Conservation (phyloP, 1,140 invertebrate genomes). For the Aphidius gifuensis region DNA sequence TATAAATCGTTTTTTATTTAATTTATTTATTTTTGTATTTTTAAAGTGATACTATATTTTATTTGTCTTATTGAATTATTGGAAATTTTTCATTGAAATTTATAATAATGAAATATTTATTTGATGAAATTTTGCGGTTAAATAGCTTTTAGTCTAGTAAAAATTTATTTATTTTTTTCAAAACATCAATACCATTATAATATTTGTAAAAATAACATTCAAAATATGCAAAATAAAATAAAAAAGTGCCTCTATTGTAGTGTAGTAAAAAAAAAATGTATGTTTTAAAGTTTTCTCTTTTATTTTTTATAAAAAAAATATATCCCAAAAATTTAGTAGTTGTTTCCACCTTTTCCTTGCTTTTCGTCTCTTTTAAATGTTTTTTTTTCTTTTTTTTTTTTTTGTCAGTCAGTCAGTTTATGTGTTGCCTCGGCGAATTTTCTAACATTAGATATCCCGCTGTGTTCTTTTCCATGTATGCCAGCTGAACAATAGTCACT, state of each 20-base stretch:
- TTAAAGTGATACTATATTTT: no score
- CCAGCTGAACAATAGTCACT: conserved; percentile 37
- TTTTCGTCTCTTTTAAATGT: conserved; percentile 12
- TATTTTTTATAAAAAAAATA: conserved; percentile 29
- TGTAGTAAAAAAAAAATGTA: no score
- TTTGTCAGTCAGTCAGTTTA: neutral
- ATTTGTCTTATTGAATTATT: no score
- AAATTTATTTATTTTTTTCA: neutral
- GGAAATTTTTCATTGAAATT: no score
- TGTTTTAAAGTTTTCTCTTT: neutral
- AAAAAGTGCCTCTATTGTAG: no score
- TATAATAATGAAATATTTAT: no score
- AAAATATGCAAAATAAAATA: no score
- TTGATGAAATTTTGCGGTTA: no score
- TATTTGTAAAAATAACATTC: no score
- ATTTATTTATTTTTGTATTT: neutral
- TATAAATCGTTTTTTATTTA: neutral
- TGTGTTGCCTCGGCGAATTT: conserved; percentile 32
- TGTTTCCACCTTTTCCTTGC: conserved; percentile 3
- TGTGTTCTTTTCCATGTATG: conserved; percentile 30
- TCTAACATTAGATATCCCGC: conserved; percentile 36
- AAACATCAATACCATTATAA: neutral
- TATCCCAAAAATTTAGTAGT: conserved; percentile 29
- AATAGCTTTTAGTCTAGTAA: no score
- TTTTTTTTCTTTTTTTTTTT: conserved; percentile 5